Percentiles rank a stretch among this genome's conserved stretches.
Evolutionary conservation across 1,140 invertebrate species (phyloP).

Genomic region (Aphis gossypii): DNA sequence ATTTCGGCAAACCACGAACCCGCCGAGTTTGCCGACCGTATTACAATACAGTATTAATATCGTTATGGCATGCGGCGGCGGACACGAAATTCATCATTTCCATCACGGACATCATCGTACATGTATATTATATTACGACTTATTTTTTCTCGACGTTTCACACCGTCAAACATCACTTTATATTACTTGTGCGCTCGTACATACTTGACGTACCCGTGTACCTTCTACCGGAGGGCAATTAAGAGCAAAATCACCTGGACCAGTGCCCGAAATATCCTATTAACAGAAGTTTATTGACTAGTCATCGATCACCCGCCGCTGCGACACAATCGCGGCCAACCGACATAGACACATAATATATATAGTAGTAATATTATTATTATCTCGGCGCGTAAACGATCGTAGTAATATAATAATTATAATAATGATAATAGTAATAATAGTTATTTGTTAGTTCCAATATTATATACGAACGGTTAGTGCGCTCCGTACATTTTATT

Average conservation of each 20-base stretch:
- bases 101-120: not conserved
- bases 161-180: not conserved
- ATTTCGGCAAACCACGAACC: too few relatives aligned
- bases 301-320: constrained; percentile 22
- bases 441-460: not conserved
- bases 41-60: not conserved
- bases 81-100: not conserved
- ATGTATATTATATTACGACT: not conserved
- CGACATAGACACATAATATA: not conserved
- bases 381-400: too few relatives aligned
- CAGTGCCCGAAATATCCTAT: constrained; percentile 22
- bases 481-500: not conserved
- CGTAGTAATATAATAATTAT: not conserved
- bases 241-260: not conserved
- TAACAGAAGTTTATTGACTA: constrained; percentile 45
- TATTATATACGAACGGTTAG: not conserved
- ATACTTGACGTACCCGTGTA: not conserved
- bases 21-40: too few relatives aligned
- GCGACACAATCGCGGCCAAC: constrained; percentile 25
- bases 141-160: not conserved
- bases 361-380: not conserved
- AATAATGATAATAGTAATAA: not conserved
- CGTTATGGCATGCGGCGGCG: not conserved
- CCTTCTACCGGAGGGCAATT: not conserved
- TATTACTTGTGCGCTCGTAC: not conserved